These are phyloP conservation scores for Cryptus viduatorius DNA, from an alignment of 2,888 invertebrate genomes.

Conservation along the genomic window DNA sequence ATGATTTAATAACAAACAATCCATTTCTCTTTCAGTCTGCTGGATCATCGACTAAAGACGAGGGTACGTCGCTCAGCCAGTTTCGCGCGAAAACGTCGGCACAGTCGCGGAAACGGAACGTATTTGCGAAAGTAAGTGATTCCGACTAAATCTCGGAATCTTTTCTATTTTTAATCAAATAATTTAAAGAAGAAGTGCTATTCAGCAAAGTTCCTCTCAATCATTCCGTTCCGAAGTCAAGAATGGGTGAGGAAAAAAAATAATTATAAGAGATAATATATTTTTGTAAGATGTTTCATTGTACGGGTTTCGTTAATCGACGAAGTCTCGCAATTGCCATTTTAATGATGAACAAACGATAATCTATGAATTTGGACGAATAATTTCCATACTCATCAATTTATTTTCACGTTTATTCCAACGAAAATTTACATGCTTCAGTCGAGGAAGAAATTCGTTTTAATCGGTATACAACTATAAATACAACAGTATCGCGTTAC, in stretches of 20 bases:
- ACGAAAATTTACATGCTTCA: conserved; percentile 30
- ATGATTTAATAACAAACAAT: not conserved
- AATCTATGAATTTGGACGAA: no score
- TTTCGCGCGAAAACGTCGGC: not conserved
- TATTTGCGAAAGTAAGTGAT: not conserved
- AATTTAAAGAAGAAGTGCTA: no score
- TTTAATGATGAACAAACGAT: no score
- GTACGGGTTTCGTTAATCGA: not conserved
- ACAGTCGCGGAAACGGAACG: conserved; percentile 11
- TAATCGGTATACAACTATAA: conserved; percentile 8
- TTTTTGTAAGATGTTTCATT: not conserved
- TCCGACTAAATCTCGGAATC: not conserved
- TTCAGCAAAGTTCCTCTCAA: no score
- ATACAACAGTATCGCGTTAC: conserved; percentile 23
- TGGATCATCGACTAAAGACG: not conserved
- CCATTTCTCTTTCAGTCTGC: conserved; percentile 5
- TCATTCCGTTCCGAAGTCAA: not conserved
- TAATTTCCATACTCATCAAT: no score
- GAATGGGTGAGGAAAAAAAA: not conserved
- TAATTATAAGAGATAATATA: not conserved
- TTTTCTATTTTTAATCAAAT: not conserved
- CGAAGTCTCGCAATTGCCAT: no score
- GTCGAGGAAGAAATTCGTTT: not conserved
- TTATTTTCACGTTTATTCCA: not conserved
- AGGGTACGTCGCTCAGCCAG: conserved; percentile 5